These are phyloP conservation scores for Troides oblongomaculatus DNA, from an alignment of 2,888 invertebrate species.

Conservation along the genomic window DNA sequence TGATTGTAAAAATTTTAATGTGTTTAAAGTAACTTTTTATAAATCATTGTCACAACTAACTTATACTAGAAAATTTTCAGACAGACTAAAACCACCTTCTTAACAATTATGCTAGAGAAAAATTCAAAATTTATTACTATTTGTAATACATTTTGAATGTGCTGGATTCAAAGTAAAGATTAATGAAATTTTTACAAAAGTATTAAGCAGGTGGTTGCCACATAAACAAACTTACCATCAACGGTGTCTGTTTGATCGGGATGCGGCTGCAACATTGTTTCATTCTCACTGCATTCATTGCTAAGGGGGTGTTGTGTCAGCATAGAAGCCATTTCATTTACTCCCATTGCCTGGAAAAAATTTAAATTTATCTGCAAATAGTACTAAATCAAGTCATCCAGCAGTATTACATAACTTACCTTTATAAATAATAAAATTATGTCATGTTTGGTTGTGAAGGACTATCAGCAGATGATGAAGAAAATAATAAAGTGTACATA, in stretches of 20 bases:
- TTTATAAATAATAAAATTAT: neutral
- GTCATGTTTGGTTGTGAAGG: no score
- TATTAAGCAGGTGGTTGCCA: slow-evolving; percentile 35
- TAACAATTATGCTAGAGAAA: neutral
- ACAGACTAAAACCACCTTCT: slow-evolving; percentile 14
- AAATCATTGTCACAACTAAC: slow-evolving; percentile 4
- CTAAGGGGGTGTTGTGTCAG: slow-evolving; percentile 81
- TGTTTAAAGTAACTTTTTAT: neutral
- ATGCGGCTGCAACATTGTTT: slow-evolving; percentile 81
- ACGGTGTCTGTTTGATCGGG: slow-evolving; percentile 87
- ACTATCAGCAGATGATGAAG: no score
- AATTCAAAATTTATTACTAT: no score
- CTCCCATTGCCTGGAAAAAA: slow-evolving; percentile 78
- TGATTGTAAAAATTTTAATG: neutral
- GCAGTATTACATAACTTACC: neutral
- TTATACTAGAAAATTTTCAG: neutral
- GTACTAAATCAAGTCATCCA: neutral
- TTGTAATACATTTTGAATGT: neutral
- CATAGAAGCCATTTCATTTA: slow-evolving; percentile 83
- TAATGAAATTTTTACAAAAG: neutral
- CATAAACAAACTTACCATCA: slow-evolving; percentile 82
- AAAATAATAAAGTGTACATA: neutral
- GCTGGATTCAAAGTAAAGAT: neutral
- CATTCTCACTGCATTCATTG: slow-evolving; percentile 81
- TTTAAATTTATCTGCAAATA: neutral